Evolutionary conservation across 2,797 vertebrate species (phyloP).

Genomic region (Benthosema pterotum): DNA sequence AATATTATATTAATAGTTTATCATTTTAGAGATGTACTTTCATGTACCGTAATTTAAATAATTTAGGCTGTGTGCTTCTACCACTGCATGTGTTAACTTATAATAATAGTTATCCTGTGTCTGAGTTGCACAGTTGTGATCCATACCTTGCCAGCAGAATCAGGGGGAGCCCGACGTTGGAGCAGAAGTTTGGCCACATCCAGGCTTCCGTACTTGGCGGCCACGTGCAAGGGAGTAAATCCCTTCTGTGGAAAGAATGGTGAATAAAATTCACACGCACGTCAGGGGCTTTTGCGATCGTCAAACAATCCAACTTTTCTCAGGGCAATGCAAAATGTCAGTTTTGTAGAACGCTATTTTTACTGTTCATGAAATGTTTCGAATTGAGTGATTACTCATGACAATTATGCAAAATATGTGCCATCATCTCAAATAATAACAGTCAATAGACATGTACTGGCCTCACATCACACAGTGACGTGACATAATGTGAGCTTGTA

Average conservation of each 20-base stretch:
- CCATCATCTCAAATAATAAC: no score
- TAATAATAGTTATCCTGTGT: background rate
- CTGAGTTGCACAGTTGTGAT: slow-evolving; percentile 2
- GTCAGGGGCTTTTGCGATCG: background rate
- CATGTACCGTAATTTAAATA: slow-evolving; percentile 14
- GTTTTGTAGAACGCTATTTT: no score
- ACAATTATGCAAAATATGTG: no score
- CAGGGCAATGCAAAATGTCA: no score
- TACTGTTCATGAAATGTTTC: no score
- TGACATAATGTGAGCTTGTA: no score
- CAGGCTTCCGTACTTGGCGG: slow-evolving; percentile 94
- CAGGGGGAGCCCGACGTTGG: slow-evolving; percentile 87
- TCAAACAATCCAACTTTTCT: no score
- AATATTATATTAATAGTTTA: slow-evolving; percentile 31
- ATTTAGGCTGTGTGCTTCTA: background rate
- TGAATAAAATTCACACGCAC: background rate
- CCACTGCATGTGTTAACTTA: background rate
- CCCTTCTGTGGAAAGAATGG: slow-evolving; percentile 86
- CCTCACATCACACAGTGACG: no score
- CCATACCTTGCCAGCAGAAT: slow-evolving; percentile 92
- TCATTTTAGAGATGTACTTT: slow-evolving; percentile 34
- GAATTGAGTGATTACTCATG: no score
- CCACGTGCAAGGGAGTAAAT: slow-evolving; percentile 95
- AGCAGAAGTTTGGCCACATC: slow-evolving; percentile 95
- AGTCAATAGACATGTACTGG: no score